phyloP scores from a whole-genome alignment of 2,113 vertebrate genomes.

The Apeltes quadracus region DNA sequence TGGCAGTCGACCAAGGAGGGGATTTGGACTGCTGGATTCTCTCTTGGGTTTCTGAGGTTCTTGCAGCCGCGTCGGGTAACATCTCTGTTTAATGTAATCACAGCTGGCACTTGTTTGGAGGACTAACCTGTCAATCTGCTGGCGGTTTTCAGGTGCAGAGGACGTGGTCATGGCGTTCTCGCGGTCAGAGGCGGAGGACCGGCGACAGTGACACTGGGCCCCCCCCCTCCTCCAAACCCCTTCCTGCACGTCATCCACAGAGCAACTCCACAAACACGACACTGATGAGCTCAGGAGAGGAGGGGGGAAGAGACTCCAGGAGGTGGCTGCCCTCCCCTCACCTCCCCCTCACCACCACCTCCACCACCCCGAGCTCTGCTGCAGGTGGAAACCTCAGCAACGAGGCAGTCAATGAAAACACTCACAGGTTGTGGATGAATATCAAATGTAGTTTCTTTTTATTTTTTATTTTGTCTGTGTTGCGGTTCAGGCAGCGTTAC shows the following conservation, averaged over 20 bases:
- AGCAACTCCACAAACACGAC: constrained; percentile 59
- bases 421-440: constrained; percentile 55
- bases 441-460: constrained; percentile 44
- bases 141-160: constrained; percentile 87
- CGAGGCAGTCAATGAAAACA: constrained; percentile 67
- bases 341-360: constrained; percentile 16
- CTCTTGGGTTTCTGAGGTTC: no score
- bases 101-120: not conserved
- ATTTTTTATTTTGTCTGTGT: constrained; percentile 36
- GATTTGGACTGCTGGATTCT: constrained; percentile 17
- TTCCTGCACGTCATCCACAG: constrained; percentile 48
- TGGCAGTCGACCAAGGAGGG: constrained; percentile 10
- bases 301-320: constrained; percentile 56
- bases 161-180: constrained; percentile 99
- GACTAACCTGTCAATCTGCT: not conserved
- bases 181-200: constrained; percentile 95
- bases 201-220: constrained; percentile 90
- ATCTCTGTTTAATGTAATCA: not conserved
- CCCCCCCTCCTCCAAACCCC: not conserved
- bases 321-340: constrained; percentile 48
- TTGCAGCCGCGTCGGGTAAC: not conserved
- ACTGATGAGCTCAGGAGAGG: constrained; percentile 73
- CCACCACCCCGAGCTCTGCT: constrained; percentile 49
- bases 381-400: constrained; percentile 54
- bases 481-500: constrained; percentile 61